Evolutionary conservation across 2,888 invertebrate genomes (phyloP), one percentile per base, ranked within the genome.

Genomic region (Meandrusa payeni): DNA sequence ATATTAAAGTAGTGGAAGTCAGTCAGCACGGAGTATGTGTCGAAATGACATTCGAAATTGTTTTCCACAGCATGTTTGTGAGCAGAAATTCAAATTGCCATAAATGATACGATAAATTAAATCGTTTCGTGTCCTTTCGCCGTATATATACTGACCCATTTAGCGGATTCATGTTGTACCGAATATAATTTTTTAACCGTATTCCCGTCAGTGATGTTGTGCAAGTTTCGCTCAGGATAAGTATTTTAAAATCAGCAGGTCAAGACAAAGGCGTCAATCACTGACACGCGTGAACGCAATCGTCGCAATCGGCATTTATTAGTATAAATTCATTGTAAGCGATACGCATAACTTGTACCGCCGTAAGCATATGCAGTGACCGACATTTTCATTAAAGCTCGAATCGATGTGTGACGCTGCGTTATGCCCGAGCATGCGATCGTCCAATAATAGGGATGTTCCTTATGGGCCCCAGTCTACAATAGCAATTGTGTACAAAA

Each of bases 291-390:
- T 47, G 49, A 53, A 55, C 55, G 59, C 57, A 59, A 52, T 54
- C 51, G 51, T 48, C 45, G 46, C 28, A n/a, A n/a, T 39, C 26
- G 33, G 47, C 43, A 42, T 65, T 61, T 52, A 71, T 76, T 71
- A 64, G 46, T 67, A 74, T 74, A 69, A 73, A 76, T 74, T 65
- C 68, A 73, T 72, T 68, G 70, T 61, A 69, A 72, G 54, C 63
- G 60, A 67, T 63, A 65, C 64, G 72, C 65, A 71, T 73, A 74
- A 76, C 69, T 76, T 78, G 74, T 73, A 63, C 61, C 61, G 62
- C 70, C 70, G 74, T 69, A 63, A 69, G 65, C 67, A 75, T 82
- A 80, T 76, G 69, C 67, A 69, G 51, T 72, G 76, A 78, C 82
- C 79, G 57, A 79, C 65, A 74, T 80, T 73, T 74, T 79, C 76